Evolutionary conservation across 2,888 invertebrate species (phyloP), one percentile per base, ranked within the genome.

Genomic region (Ormyrus nitidulus): DNA sequence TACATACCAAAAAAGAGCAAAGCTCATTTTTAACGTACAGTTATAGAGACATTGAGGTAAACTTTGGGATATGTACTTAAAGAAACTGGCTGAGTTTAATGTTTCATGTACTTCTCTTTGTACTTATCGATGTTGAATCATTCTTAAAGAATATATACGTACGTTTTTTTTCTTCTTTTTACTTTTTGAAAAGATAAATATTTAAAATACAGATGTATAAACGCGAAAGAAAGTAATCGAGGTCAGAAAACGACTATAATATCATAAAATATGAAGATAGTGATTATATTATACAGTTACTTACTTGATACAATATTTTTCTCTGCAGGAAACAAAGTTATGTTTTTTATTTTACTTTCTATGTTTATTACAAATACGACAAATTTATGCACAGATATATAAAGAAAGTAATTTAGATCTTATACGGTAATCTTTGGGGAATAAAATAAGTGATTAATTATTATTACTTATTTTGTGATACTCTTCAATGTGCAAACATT

Each of bases 1-100:
- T 19, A 34, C 48, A 68, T 76, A 80, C 54, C 68, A 77, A 80
- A 80, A 77, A 19, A 49, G 53, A 79, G 74, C 77, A 0, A 62
- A 61, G 66, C 65, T 82, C 65, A 19, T n/a, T 65, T 34, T 59
- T 74, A 65, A 75, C 73, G 69, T 65, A 66, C 48, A 76, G 13
- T 59, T 58, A 75, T 74, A 75, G 10, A 70, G 54, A 53, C 48
- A 59, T 70, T 72, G 46, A 74, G 65, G 61, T 56, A 65, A 64
- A 56, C 54, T 59, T 9, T 56, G 59, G 62, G 53, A 71, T 79
- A 75, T 70, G 54, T 82, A 79, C 79, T 82, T 79, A 79, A 64
- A 61, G 13, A 54, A 76, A 71, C 69, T 72, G 13, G 48, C 13
- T n/a, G 62, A 69, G 44, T 79, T 73, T 53, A 54, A 65, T 74